Evolutionary conservation across 2,888 invertebrate species (phyloP).

Genomic region (Eristalis tenax): DNA sequence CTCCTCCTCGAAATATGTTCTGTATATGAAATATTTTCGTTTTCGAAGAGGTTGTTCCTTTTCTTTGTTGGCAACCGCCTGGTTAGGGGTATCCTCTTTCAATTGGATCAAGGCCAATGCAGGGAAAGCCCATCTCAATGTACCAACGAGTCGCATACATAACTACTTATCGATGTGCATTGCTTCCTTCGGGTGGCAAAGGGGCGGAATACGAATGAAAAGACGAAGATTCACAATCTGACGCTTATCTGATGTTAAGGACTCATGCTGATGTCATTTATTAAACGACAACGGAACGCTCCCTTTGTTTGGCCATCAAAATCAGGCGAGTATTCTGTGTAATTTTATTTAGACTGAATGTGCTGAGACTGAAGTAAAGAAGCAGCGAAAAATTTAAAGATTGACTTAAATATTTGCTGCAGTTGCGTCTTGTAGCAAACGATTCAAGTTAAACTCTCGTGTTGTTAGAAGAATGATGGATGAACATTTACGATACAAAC

Average conservation of each 20-base stretch:
- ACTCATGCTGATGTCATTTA: background rate
- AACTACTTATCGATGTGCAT: background rate
- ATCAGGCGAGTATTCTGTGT: background rate
- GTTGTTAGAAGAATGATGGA: too few relatives aligned
- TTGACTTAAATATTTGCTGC: too few relatives aligned
- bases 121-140: conserved; percentile 15
- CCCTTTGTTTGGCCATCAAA: background rate
- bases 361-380: background rate
- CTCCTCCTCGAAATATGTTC: background rate
- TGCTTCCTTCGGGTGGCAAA: background rate
- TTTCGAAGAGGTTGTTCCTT: conserved; percentile 12
- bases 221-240: background rate
- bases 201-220: background rate
- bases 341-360: background rate
- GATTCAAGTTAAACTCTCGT: too few relatives aligned
- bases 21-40: conserved; percentile 8
- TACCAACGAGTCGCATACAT: background rate
- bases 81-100: conserved; percentile 10
- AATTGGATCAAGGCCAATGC: conserved; percentile 68
- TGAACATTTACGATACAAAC: too few relatives aligned
- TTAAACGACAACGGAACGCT: too few relatives aligned
- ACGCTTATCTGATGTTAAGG: background rate
- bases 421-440: too few relatives aligned
- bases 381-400: too few relatives aligned
- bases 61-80: conserved; percentile 30